Conservation (phyloP, 2,797 vertebrate genomes). For the Pterois miles region DNA sequence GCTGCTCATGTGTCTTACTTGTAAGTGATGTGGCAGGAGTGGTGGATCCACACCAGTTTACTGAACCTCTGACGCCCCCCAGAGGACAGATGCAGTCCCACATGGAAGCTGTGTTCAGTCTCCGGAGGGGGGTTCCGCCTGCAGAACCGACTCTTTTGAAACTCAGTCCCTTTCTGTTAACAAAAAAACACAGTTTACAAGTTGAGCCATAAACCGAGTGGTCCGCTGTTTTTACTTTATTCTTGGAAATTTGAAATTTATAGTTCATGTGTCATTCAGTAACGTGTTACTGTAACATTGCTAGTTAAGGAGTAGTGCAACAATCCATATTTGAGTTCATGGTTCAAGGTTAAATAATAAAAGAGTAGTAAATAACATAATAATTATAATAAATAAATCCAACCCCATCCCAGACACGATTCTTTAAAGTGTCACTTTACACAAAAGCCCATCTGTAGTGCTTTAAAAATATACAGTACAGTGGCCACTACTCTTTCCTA, state of each 20-base stretch:
- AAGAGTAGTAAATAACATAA: no score
- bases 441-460: neutral
- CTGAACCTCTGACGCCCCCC: constrained; percentile 93
- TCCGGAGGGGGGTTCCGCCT: constrained; percentile 90
- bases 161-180: constrained; percentile 88
- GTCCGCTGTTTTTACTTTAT: neutral
- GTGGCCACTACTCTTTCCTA: neutral
- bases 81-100: constrained; percentile 93
- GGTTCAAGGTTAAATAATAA: no score
- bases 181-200: constrained; percentile 19
- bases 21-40: constrained; percentile 96
- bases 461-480: neutral
- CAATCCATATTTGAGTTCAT: no score
- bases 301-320: neutral
- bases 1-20: constrained; percentile 77
- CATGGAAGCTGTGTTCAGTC: constrained; percentile 93
- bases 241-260: neutral
- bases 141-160: constrained; percentile 85
- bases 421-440: neutral
- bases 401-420: no score
- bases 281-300: neutral
- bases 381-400: no score
- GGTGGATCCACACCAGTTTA: constrained; percentile 97
- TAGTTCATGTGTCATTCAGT: neutral
- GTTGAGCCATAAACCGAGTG: neutral